Evolutionary conservation across 64 coral and sea anemone genomes (phyloP).

Genomic region (Astreopora myriophthalma): DNA sequence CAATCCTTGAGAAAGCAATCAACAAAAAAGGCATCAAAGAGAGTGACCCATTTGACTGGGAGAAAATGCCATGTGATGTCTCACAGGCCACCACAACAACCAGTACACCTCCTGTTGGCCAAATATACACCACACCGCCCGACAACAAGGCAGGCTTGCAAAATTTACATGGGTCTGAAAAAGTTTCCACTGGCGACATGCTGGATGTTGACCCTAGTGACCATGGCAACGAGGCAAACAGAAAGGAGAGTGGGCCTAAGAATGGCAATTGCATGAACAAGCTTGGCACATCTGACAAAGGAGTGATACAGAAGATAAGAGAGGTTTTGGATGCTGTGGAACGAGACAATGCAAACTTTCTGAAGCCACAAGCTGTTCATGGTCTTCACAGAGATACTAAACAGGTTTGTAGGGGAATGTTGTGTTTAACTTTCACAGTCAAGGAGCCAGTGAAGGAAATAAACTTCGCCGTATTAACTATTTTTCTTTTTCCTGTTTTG

Average conservation of each 20-base stretch:
- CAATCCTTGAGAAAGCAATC: conserved; percentile 78
- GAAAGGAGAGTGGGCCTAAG: conserved; percentile 7
- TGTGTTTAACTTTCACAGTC: not conserved
- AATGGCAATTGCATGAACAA: conserved; percentile 13
- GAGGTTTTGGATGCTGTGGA: conserved; percentile 89
- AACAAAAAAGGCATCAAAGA: conserved; percentile 85
- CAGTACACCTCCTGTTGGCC: conserved; percentile 77
- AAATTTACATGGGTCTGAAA: conserved; percentile 55
- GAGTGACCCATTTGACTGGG: conserved; percentile 90
- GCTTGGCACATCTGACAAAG: conserved; percentile 65
- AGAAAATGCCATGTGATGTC: conserved; percentile 70
- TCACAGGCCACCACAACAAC: conserved; percentile 93
- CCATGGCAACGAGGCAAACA: conserved; percentile 68
- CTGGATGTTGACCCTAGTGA: conserved; percentile 73
- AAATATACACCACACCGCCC: conserved; percentile 76
- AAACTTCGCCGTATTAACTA: not conserved
- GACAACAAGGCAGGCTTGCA: conserved; percentile 72
- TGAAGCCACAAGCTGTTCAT: conserved; percentile 43
- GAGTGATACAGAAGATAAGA: conserved; percentile 88
- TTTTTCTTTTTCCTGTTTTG: not conserved
- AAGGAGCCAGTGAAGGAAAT: too few species aligned
- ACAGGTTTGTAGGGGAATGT: conserved; percentile 10
- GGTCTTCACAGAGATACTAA: not conserved
- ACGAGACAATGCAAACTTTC: conserved; percentile 61
- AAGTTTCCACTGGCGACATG: conserved; percentile 66